Conservation (phyloP, 2,888 invertebrate genomes). For the Spilarctia lutea region DNA sequence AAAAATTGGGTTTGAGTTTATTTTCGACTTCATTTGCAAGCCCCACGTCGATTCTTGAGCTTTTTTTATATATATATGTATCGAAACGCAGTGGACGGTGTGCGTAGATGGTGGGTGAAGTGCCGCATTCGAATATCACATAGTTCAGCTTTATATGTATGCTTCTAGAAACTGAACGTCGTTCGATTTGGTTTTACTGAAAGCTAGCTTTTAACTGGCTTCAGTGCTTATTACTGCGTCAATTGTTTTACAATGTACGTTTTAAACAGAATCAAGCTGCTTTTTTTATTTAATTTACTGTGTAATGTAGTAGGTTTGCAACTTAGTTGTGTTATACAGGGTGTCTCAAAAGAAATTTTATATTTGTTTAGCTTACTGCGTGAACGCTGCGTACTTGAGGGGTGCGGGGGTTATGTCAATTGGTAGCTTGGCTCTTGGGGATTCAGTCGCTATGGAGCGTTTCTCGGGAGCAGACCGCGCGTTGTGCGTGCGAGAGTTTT, state of each 20-base stretch:
- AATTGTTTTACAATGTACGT: neutral
- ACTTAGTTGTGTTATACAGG: too few relatives aligned
- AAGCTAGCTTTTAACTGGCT: neutral
- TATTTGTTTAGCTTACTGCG: too few relatives aligned
- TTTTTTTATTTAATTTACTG: neutral
- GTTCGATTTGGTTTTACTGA: neutral
- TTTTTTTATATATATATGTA: neutral
- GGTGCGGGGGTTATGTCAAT: too few relatives aligned
- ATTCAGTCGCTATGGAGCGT: too few relatives aligned
- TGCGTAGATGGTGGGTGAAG: neutral
- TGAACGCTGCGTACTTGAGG: too few relatives aligned
- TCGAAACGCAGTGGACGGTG: neutral
- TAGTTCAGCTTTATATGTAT: neutral
- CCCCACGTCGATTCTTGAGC: neutral
- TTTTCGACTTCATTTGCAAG: neutral
- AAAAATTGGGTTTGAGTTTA: neutral
- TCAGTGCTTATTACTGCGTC: neutral
- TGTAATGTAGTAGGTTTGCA: too few relatives aligned
- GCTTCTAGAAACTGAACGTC: neutral
- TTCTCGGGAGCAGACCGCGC: too few relatives aligned
- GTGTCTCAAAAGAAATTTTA: too few relatives aligned
- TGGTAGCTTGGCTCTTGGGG: too few relatives aligned
- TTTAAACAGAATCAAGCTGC: neutral
- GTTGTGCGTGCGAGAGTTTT: too few relatives aligned
- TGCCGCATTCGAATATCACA: neutral